Conservation (phyloP, 2,888 invertebrate species). For the Cephus sareptanus region DNA sequence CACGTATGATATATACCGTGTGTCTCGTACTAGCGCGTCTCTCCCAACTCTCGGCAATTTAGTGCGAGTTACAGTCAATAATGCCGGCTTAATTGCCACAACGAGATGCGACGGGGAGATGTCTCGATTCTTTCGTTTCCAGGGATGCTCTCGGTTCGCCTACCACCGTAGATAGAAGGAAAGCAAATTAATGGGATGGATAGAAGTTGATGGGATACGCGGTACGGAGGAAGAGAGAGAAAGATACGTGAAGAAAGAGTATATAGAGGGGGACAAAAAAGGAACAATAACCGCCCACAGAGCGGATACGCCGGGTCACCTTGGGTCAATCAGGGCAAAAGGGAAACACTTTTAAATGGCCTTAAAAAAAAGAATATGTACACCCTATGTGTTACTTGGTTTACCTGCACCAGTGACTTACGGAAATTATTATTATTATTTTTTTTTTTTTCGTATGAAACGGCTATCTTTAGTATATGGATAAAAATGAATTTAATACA, state of each 20-base stretch:
- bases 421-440: not conserved
- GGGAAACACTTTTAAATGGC: not conserved
- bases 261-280: not conserved
- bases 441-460: too few species aligned
- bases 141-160: slow-evolving; percentile 18
- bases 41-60: slow-evolving; percentile 50
- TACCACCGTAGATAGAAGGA: slow-evolving; percentile 33
- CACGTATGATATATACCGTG: slow-evolving; percentile 10
- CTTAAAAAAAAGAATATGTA: not conserved
- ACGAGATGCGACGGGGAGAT: slow-evolving; percentile 24
- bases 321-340: not conserved
- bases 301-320: slow-evolving; percentile 50
- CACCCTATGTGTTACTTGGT: not conserved
- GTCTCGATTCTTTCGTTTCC: slow-evolving; percentile 20
- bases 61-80: slow-evolving; percentile 44
- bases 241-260: slow-evolving; percentile 11
- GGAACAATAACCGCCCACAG: slow-evolving; percentile 8
- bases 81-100: slow-evolving; percentile 44
- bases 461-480: accelerated
- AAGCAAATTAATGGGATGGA: not conserved
- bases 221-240: slow-evolving; percentile 2
- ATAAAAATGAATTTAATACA: not conserved
- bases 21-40: slow-evolving; percentile 24
- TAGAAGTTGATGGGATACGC: not conserved
- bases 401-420: not conserved